These are phyloP conservation scores for Andrena marginata DNA, from an alignment of 2,888 invertebrate genomes.

Conservation along the genomic window DNA sequence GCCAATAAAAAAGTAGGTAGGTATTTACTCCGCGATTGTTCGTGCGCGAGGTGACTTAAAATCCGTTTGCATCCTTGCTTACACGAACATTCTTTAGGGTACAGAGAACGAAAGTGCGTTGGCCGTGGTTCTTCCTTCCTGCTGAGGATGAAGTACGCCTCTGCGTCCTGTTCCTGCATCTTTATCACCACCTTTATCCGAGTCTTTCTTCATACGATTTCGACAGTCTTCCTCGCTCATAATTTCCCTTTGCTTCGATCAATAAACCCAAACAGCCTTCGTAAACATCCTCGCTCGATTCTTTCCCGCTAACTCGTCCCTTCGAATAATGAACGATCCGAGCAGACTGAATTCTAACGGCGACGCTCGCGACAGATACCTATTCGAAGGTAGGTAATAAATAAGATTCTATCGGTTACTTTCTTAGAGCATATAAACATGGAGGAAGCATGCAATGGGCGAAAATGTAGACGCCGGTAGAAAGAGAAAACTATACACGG, in stretches of 20 bases:
- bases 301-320: no score
- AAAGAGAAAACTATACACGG: no score
- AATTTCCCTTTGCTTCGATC: no score
- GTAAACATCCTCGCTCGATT: no score
- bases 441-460: no score
- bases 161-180: background rate
- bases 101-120: background rate
- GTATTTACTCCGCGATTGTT: background rate
- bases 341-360: no score
- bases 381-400: background rate
- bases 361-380: background rate
- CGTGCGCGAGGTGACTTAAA: background rate
- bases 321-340: no score
- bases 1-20: background rate
- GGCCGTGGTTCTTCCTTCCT: background rate
- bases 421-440: no score
- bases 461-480: no score
- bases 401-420: slow-evolving; percentile 13
- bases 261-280: no score
- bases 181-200: background rate
- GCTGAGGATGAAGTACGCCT: no score
- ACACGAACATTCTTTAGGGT: background rate
- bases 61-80: background rate
- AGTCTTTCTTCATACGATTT: background rate
- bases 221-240: no score